Evolutionary conservation across 2,888 invertebrate genomes (phyloP), one percentile per base, ranked within the genome.

Genomic region (Dasypolia templi): DNA sequence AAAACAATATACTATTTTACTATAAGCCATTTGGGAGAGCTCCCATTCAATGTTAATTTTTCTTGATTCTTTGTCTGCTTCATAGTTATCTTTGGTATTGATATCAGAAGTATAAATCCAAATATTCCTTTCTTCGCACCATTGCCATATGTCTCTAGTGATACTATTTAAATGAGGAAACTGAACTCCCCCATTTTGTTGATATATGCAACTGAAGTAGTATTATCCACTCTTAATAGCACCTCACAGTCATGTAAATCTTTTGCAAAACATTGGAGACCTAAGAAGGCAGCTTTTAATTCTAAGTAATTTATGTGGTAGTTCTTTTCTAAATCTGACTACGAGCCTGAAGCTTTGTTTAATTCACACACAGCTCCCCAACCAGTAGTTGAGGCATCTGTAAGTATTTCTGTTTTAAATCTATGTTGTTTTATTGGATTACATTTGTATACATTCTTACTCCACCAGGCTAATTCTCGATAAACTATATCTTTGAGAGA

Each of bases 31-130:
- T 32, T 46, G 44, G 0, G 67, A 67, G 0, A 67, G n/a, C 4
- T 56, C 44, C 67, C 67, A 67, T 58, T 67, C 67, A 7, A 44
- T 67, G 6, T 67, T 56, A 0, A 67, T 32, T 56, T 56, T 44
- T 14, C 67, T 42, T 1, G 56, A 67, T 32, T 56, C 56, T 7
- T 3, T 26, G 6, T 56, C 56, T 0, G 55, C 67, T 67, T 44
- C 67, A n/a, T 5, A 44, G 0, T 56, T 67, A 0, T 67, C 67
- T 44, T 67, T 67, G 5, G 56, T 67, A 67, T 56, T 56, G 4
- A 67, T 44, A 29, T 67, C 56, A 5, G 56, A 39, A 3, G 65
- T 3, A 22, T 17, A 65, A 6, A 65, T 39, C 39, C 53, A 65
- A 26, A 65, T 53, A 42, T 26, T 53, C 2, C 53, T 53, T 19